phyloP scores from a whole-genome alignment of 30 jellyfish, hydroid and myxozoan genomes.

The Pelagia noctiluca region DNA sequence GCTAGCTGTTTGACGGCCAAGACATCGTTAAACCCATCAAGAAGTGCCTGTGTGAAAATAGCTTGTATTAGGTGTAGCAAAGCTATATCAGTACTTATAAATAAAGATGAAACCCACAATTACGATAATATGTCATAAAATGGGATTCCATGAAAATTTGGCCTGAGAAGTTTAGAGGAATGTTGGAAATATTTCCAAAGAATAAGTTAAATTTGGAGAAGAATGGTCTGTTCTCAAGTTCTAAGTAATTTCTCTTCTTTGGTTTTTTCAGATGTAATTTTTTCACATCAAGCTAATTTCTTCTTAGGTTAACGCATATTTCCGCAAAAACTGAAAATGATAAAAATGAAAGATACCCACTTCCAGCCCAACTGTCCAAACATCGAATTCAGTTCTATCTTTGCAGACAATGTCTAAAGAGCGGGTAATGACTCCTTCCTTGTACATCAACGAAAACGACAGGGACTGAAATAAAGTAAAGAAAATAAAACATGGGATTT shows the following conservation, averaged over 20 bases:
- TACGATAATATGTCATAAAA: too few species aligned
- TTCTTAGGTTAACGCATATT: background rate
- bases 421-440: constrained; percentile 70
- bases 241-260: too few species aligned
- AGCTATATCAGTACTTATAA: too few species aligned
- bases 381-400: constrained; percentile 89
- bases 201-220: too few species aligned
- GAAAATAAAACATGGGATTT: background rate
- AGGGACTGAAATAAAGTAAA: constrained; percentile 74
- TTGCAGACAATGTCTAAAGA: constrained; percentile 94
- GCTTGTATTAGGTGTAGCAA: too few species aligned
- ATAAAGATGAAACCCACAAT: background rate
- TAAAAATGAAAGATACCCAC: constrained; percentile 14
- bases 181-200: too few species aligned
- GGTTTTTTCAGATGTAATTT: too few species aligned
- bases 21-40: constrained; percentile 79
- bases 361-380: constrained; percentile 96
- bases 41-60: constrained; percentile 90
- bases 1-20: constrained; percentile 70
- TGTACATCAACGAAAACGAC: constrained; percentile 88
- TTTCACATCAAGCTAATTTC: too few species aligned
- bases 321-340: background rate
- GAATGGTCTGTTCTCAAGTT: too few species aligned
- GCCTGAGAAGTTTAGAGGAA: too few species aligned
- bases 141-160: too few species aligned